A percentile compares a stretch with the other conserved stretches of the same genome.
These are phyloP conservation scores for Acarapis woodi DNA, from an alignment of 1,140 invertebrate genomes.

Conservation along the genomic window DNA sequence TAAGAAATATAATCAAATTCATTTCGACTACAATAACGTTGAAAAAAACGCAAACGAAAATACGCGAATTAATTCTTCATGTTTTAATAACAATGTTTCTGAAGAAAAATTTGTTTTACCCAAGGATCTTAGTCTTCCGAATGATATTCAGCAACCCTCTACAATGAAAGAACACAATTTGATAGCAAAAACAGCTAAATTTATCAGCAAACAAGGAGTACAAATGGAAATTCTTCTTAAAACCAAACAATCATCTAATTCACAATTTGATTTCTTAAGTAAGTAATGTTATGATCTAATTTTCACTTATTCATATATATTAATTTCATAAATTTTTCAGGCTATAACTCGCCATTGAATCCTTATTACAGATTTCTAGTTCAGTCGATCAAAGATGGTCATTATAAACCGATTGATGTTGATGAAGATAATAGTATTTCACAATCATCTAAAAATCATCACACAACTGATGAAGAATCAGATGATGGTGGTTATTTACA, in stretches of 20 bases:
- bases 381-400: constrained; percentile 43
- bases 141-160: not conserved
- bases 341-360: constrained; percentile 49
- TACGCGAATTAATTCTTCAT: not conserved
- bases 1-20: not conserved
- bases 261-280: constrained; percentile 57
- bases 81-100: not conserved
- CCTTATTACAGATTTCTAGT: constrained; percentile 66
- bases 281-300: too few species aligned
- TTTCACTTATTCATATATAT: too few species aligned
- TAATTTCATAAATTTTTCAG: too few species aligned
- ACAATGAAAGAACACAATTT: constrained; percentile 58
- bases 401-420: constrained; percentile 24
- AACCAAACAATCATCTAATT: constrained; percentile 75
- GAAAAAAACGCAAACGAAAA: not conserved
- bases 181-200: constrained; percentile 82
- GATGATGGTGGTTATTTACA: constrained; percentile 35
- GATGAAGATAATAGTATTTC: constrained; percentile 8
- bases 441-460: constrained; percentile 5
- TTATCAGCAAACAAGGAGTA: constrained; percentile 64
- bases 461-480: constrained; percentile 19
- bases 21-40: not conserved
- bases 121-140: too few species aligned
- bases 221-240: constrained; percentile 98
- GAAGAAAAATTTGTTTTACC: not conserved